Evolutionary conservation across 2,797 vertebrate genomes (phyloP).

Genomic region (Capromys pilorides): DNA sequence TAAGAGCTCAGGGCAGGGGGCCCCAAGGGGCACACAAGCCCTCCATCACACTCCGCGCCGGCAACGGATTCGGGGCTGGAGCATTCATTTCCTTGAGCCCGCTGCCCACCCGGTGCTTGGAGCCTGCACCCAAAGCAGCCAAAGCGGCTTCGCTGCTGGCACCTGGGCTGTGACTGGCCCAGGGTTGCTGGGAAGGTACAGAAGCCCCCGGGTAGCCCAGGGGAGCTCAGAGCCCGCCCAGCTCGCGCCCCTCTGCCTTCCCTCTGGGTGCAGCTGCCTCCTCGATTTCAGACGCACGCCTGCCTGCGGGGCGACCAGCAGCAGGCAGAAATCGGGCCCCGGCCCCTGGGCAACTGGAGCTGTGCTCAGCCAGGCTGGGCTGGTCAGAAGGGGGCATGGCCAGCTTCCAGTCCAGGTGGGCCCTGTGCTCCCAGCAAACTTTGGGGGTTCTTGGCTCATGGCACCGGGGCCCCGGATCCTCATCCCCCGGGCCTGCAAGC

Average conservation of each 20-base stretch:
- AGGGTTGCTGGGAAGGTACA: background rate
- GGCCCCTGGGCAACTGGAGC: background rate
- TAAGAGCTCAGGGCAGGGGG: slow-evolving; percentile 39
- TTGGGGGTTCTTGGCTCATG: slow-evolving; percentile 52
- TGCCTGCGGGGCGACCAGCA: background rate
- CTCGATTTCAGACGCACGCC: background rate
- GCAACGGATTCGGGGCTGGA: background rate
- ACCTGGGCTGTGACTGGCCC: slow-evolving; percentile 27
- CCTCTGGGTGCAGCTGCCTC: background rate
- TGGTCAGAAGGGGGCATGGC: background rate
- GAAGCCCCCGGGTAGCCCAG: background rate
- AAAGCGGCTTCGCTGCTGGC: background rate
- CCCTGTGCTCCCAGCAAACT: slow-evolving; percentile 69
- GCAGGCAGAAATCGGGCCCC: slow-evolving; percentile 30
- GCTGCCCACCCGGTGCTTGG: background rate
- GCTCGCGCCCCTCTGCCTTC: slow-evolving; percentile 19
- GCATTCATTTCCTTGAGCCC: background rate
- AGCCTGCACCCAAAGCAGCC: background rate
- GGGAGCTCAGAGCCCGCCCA: background rate
- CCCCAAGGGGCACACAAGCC: background rate
- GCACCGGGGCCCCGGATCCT: background rate
- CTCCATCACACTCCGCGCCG: background rate
- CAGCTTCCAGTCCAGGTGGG: slow-evolving; percentile 66
- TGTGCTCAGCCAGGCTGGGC: background rate
- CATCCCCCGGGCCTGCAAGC: background rate